Conservation (phyloP, 2,797 vertebrate species). For the Spea hammondii region DNA sequence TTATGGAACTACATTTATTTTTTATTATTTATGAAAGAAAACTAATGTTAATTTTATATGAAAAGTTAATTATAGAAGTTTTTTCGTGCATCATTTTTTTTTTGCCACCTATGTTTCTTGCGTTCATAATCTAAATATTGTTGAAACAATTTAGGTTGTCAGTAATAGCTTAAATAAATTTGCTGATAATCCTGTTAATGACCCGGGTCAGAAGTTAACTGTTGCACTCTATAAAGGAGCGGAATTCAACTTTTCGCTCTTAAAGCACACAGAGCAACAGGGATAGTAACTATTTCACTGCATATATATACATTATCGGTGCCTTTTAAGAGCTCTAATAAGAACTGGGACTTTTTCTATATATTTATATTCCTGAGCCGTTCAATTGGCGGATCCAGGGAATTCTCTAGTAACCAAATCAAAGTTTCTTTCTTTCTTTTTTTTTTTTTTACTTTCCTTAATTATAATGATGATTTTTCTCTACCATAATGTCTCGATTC, state of each 20-base stretch:
- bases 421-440: conserved; percentile 2
- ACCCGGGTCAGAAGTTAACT: conserved; percentile 82
- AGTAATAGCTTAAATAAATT: conserved; percentile 83
- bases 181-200: conserved; percentile 82
- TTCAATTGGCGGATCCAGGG: not conserved
- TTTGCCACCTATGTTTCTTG: conserved; percentile 68
- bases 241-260: conserved; percentile 73
- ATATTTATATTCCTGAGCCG: not conserved
- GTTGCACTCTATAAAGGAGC: conserved; percentile 75
- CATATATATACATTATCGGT: conserved; percentile 50
- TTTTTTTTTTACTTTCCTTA: not conserved
- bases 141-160: conserved; percentile 78
- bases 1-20: too few species aligned
- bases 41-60: too few species aligned
- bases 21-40: too few species aligned
- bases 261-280: conserved; percentile 60
- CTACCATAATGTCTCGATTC: not conserved
- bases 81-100: not conserved
- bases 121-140: conserved; percentile 75
- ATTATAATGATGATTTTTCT: not conserved
- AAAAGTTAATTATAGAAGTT: not conserved
- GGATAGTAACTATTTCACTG: conserved; percentile 51
- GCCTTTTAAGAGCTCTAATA: conserved; percentile 38
- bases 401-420: not conserved
- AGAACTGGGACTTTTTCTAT: conserved; percentile 35